Base-by-base conservation (phyloP, 2,888 invertebrate genomes). In the Caenorhabditis sp. region DNA sequence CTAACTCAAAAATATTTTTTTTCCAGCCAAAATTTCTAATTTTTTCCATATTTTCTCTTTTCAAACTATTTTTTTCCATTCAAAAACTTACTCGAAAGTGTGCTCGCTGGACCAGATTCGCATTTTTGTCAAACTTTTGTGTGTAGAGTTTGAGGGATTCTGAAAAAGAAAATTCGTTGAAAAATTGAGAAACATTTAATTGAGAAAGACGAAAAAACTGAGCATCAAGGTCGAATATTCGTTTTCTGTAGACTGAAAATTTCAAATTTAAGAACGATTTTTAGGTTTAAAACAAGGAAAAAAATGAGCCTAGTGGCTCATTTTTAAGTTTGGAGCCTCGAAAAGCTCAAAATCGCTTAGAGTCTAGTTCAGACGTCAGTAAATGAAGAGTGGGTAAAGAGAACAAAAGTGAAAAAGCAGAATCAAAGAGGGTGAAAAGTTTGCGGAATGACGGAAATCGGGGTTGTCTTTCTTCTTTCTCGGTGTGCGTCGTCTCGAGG, bases 51-150 rank as follows among this genome's bases (percentile, higher is more conserved):
- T 6, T 6, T 54, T 54, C 24, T 54, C 24, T 10, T 28, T 16
- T n/a, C 28, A 12, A 26, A 56, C n/a, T n/a, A n/a, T n/a, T n/a
- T 44, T 72, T 77, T 49, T 35, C 73, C 47, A 58, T 22, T 24
- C 19, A 26, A 81, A 74, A 84, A 89, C 90, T 88, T 64, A 90
- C 90, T 91, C 89, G 73, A 91, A 91, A 44, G 87, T 85, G 80
- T 91, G 90, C 74, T 91, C 91, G 16, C 89, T 89, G 24, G 90
- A 88, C 90, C 90, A 91, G 81, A 91, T 90, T 84, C 87, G 85
- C 91, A 91, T 91, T 47, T 88, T 66, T 41, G 1, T 35, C 6
- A 28, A 14, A 44, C 61, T 47, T 47, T 31, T 35, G 8, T 14
- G 14, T 28, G 54, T 44, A 28, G 22, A 61, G 26, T 28, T 56